Conservation (phyloP, 2,113 vertebrate species). For the Coptodon rendalli region DNA sequence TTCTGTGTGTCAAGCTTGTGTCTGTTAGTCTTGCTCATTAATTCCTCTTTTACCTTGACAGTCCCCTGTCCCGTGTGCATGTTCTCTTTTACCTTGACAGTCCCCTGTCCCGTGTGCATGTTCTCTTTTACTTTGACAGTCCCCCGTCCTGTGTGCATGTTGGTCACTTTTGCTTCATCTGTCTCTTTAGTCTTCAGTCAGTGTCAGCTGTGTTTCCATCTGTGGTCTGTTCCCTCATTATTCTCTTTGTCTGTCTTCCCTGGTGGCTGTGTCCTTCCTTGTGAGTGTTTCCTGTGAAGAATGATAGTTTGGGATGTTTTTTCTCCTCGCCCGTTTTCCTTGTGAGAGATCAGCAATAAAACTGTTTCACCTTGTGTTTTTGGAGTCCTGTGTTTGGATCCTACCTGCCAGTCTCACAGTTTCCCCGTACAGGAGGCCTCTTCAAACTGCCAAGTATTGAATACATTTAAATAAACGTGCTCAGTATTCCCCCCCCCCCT, state of each 20-base stretch:
- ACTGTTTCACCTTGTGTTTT: not conserved
- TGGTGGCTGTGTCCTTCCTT: not conserved
- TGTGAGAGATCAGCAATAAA: not conserved
- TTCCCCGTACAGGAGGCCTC: not conserved
- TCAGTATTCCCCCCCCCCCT: not conserved
- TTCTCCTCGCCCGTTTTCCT: not conserved
- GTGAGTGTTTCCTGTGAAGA: not conserved
- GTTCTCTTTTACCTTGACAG: no score
- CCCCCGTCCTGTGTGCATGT: no score
- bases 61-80: no score
- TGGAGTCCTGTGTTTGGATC: not conserved
- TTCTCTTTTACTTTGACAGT: no score
- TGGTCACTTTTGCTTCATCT: not conserved
- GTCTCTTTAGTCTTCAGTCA: accelerated
- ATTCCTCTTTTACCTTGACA: no score
- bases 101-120: no score
- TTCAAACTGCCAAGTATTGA: not conserved
- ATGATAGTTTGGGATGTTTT: not conserved
- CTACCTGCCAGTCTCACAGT: not conserved
- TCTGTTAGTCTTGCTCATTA: no score
- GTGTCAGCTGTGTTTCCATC: not conserved
- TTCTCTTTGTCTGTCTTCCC: not conserved
- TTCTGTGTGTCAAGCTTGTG: not conserved
- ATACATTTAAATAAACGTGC: not conserved
- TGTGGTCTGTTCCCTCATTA: not conserved